Base-by-base conservation (phyloP, 2,888 invertebrate genomes). In the Protula sp. region DNA sequence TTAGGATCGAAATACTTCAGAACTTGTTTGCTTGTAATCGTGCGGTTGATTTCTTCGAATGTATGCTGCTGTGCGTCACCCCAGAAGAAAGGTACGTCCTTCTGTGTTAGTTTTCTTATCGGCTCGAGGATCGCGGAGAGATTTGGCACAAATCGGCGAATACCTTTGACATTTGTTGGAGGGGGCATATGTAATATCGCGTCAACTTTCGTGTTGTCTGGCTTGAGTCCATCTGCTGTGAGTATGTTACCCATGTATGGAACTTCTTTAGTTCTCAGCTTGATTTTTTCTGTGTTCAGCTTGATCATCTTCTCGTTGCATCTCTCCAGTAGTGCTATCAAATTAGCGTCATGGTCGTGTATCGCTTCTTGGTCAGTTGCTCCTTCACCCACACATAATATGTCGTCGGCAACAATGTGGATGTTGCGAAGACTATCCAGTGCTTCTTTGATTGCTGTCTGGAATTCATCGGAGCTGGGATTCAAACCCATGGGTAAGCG, bases 1-100 rank as follows among this genome's bases (percentile, higher is more conserved):
- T 22, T 24, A 3, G 55, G 51, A 22, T 68, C 62, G 47, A 60
- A 69, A 30, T 54, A 68, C 3, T 59, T 47, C 5, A 70, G 59
- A 9, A 63, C 57, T 29, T 68, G 69, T 2, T 66, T 59, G 19
- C 59, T 54, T 14, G 61, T 1, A 2, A 63, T 2, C 58, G 57
- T 22, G 54, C 51, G 14, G 47, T 66, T 66, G 4, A 61, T 31
- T 26, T n/a, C 14, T 19, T 59, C 38, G 31, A 72, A 73, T n/a
- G 66, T 58, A 1, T 58, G 30, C 30, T 66, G 56, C 53, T 72
- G 68, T 2, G 58, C 9, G 1, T 48, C 28, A 14, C 59, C 29
- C 70, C 70, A 71, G 3, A 30, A 27, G 57, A 56, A 70, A 0
- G 45, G 59, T 3, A 64, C 55, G 30, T 70, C 67, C 28, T 66